phyloP scores from a whole-genome alignment of 2,797 vertebrate genomes.

The Danio tinwini region DNA sequence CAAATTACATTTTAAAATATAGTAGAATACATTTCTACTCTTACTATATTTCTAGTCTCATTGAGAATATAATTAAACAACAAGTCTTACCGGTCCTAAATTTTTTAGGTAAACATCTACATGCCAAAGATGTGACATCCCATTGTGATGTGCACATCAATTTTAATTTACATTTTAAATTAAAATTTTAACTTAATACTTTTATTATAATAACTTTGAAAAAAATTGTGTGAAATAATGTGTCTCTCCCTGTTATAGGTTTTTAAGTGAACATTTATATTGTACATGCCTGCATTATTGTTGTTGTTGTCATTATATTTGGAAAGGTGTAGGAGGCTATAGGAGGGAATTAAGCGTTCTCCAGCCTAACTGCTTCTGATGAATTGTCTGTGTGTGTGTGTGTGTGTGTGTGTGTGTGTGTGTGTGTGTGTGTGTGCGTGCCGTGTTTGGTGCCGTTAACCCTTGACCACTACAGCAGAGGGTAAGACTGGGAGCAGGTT shows the following conservation, averaged over 20 bases:
- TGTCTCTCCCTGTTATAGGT: background rate
- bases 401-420: constrained; percentile 14
- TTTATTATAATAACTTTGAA: no score
- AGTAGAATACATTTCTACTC: no score
- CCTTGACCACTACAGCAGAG: constrained; percentile 37
- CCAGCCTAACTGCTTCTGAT: background rate
- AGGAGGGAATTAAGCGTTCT: background rate
- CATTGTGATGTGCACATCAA: no score
- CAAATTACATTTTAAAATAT: no score
- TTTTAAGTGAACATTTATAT: background rate
- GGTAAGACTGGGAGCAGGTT: constrained; percentile 51
- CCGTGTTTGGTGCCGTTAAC: constrained; percentile 41
- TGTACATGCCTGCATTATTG: background rate
- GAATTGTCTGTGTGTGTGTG: background rate
- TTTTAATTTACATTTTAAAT: no score
- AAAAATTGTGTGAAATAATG: no score
- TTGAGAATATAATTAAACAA: no score
- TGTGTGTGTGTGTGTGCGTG: background rate
- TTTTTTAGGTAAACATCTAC: no score
- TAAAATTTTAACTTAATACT: no score
- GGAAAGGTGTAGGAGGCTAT: background rate
- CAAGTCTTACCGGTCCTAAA: no score
- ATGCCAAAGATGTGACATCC: no score
- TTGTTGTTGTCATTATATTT: background rate
- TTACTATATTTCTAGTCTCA: no score